These are phyloP conservation scores for Gnathonemus longibarbis DNA, from an alignment of 2,113 vertebrate genomes.

Conservation along the genomic window DNA sequence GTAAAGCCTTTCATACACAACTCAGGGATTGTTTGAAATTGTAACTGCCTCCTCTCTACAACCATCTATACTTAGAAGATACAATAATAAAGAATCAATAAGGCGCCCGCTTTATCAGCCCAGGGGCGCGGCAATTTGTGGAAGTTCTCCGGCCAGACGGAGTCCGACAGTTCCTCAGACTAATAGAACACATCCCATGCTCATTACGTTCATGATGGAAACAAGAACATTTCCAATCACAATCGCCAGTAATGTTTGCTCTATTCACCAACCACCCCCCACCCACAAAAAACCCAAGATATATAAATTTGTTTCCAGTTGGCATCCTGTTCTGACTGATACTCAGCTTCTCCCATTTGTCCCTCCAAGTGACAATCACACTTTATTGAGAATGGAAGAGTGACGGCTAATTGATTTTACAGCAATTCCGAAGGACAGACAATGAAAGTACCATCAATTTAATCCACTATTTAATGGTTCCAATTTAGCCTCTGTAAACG, in stretches of 20 bases:
- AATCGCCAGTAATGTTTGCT: conserved; percentile 19
- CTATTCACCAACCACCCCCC: neutral
- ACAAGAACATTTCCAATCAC: conserved; percentile 22
- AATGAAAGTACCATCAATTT: conserved; percentile 92
- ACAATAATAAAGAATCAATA: conserved; percentile 29
- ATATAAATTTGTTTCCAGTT: conserved; percentile 29
- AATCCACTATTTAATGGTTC: conserved; percentile 93
- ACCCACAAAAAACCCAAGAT: neutral
- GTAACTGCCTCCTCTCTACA: neutral
- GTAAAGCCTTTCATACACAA: conserved; percentile 4
- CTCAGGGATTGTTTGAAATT: neutral
- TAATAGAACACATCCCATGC: conserved; percentile 25
- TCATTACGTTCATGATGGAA: conserved; percentile 31
- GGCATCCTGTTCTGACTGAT: conserved; percentile 28
- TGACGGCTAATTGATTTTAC: conserved; percentile 96
- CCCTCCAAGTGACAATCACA: conserved; percentile 62
- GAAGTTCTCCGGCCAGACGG: conserved; percentile 17
- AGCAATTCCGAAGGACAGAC: conserved; percentile 79
- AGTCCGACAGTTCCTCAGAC: conserved; percentile 9
- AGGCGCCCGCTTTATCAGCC: conserved; percentile 14
- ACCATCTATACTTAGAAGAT: conserved; percentile 1
- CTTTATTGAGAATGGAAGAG: conserved; percentile 73
- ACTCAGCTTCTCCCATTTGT: conserved; percentile 62
- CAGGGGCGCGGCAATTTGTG: conserved; percentile 4
- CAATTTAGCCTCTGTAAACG: conserved; percentile 93